Evolutionary conservation across 2,888 invertebrate genomes (phyloP).

Genomic region (Odontothrips loti): DNA sequence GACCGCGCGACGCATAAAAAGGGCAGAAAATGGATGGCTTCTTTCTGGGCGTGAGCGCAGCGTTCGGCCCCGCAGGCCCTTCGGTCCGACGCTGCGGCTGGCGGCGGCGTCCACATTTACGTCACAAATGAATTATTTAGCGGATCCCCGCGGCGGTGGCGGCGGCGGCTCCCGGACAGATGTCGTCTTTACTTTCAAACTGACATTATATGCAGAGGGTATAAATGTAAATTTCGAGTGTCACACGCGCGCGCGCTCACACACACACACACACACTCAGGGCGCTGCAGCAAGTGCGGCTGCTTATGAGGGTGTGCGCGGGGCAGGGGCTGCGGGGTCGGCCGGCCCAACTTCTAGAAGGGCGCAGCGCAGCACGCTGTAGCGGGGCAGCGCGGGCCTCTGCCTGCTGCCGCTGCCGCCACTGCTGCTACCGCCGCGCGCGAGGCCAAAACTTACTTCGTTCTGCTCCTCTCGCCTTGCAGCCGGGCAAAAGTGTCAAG

Average conservation of each 20-base stretch:
- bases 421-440: neutral
- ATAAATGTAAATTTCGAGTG: constrained; percentile 11
- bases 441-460: neutral
- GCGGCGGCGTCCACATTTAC: constrained; percentile 4
- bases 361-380: too few species aligned
- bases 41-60: too few species aligned
- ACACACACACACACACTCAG: neutral
- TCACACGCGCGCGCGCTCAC: neutral
- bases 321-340: neutral
- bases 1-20: too few species aligned
- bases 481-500: neutral
- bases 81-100: too few species aligned
- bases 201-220: neutral
- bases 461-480: neutral
- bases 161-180: neutral
- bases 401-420: neutral
- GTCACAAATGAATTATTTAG: constrained; percentile 18
- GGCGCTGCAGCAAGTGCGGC: neutral
- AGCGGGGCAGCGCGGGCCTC: neutral
- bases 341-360: neutral
- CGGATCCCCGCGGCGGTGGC: neutral
- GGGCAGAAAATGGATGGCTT: too few species aligned
- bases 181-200: constrained; percentile 21
- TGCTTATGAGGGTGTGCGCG: neutral
- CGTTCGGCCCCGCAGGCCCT: too few species aligned